Evolutionary conservation across 2,888 invertebrate genomes (phyloP), one percentile per base, ranked within the genome.

Genomic region (Acrocera orbiculus): DNA sequence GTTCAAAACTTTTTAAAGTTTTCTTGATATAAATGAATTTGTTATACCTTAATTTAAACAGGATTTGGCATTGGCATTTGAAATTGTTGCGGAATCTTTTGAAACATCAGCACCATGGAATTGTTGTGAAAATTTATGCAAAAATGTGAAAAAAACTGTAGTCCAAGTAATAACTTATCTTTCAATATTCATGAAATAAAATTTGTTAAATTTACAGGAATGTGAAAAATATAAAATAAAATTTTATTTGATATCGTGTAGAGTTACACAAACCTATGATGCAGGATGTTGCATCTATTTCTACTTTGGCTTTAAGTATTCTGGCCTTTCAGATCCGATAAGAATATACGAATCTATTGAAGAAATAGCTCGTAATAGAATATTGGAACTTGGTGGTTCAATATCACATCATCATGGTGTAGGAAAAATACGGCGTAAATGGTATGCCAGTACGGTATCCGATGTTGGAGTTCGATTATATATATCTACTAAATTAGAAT

Each of bases 21-120:
- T n/a, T n/a, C n/a, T n/a, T n/a, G n/a, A n/a, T n/a, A n/a, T n/a
- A n/a, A n/a, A n/a, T n/a, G n/a, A n/a, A n/a, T n/a, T n/a, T n/a
- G 15, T 5, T 29, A 24, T 17, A 13, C 7, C 6, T 28, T 40
- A 44, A 38, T 37, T 40, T 37, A 61, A 58, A 6, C 58, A 89
- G 87, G 96, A 98, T 56, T 63, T 95, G 31, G 95, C 79, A 0
- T 66, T 96, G 42, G 80, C 87, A 35, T 85, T 79, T 56, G 71
- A 75, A 43, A 71, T 93, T 13, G 76, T 95, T 3, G 82, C 92
- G 0, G 96, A 98, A 59, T 95, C 95, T 0, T 98, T 98, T 64
- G 96, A 98, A 63, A 98, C 98, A 0, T 96, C 96, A 0, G 93
- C 93, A 3, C 83, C 96, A 2, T 98, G 96, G 96, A 87, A 90